A percentile compares a stretch with the other conserved stretches of the same genome.
These are phyloP conservation scores for Drosophila fungiperda DNA, from an alignment of 2,888 invertebrate species.

Conservation along the genomic window DNA sequence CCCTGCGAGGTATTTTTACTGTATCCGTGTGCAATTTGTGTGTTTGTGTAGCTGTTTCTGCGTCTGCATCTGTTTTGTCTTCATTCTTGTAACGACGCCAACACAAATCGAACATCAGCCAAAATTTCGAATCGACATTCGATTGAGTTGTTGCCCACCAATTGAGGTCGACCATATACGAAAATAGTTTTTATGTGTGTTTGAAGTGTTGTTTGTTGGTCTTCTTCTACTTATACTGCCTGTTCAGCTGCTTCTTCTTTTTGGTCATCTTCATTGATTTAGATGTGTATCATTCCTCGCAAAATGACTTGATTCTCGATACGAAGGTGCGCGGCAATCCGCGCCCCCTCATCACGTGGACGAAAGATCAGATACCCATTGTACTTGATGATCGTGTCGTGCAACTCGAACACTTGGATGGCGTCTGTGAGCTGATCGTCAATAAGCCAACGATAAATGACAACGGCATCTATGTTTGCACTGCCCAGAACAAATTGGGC, in stretches of 20 bases:
- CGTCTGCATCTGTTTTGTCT: conserved; percentile 32
- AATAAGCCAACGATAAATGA: conserved; percentile 89
- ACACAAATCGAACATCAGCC: conserved; percentile 46
- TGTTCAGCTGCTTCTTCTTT: conserved; percentile 2
- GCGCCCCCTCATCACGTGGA: conserved; percentile 91
- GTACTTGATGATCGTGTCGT: conserved; percentile 87
- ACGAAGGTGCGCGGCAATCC: conserved; percentile 92
- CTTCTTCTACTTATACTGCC: conserved; percentile 22
- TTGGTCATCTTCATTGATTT: conserved; percentile 60
- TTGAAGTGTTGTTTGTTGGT: conserved; percentile 44
- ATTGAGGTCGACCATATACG: conserved; percentile 75
- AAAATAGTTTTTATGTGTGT: conserved; percentile 74
- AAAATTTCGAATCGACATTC: conserved; percentile 24
- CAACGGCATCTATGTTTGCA: conserved; percentile 85
- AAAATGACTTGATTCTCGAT: conserved; percentile 91
- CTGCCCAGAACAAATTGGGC: conserved; percentile 90
- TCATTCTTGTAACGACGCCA: conserved; percentile 58
- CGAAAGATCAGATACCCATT: conserved; percentile 88
- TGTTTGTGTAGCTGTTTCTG: conserved; percentile 5
- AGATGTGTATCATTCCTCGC: conserved; percentile 90
- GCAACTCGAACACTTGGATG: conserved; percentile 90
- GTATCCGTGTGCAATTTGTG: conserved; percentile 24
- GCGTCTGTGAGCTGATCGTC: conserved; percentile 90
- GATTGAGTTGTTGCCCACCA: conserved; percentile 41
- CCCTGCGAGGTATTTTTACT: conserved; percentile 88